Evolutionary conservation across 2,888 invertebrate species (phyloP), one percentile per base, ranked within the genome.

Genomic region (Megamerina dolium): DNA sequence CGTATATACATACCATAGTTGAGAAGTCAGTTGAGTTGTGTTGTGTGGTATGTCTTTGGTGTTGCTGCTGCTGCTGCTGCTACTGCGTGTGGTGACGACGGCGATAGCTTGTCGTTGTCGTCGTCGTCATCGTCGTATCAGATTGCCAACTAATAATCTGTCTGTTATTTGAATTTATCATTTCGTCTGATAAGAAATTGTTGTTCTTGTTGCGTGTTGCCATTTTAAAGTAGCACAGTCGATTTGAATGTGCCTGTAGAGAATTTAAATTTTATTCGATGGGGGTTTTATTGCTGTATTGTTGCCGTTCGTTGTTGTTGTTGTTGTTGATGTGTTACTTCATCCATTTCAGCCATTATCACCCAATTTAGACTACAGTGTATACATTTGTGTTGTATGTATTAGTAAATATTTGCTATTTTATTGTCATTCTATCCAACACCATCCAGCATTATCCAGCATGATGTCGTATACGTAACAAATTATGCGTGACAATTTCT

Each of bases 211-310:
- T 57, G 51, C 57, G 57, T 56, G 59, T 58, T 56, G 59, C 56
- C 58, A 57, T 56, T 59, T 59, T 59, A 58, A 56, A n/a, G 58
- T 59, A 50, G 56, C 57, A 57, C 57, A 58, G 57, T 58, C 52
- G 12, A 16, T 13, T 12, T 17, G 19, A 27, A 27, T 27, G 12
- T n/a, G 3, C 27, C 13, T 27, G 13, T 10, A 27, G 13, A 13
- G 13, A 13, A 27, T 27, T 27, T 27, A n/a, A 27, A 10, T 27
- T 27, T 39, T 39, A 23, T 12, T 14, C 27, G 32, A 23, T 32
- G 31, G 16, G 31, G 18, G 31, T 21, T 40, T 31, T 40, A 33
- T 14, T 21, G 23, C n/a, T n/a, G n/a, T n/a, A n/a, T n/a, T n/a
- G n/a, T n/a, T n/a, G n/a, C 33, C 26, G 29, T 35, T 16, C 56